Evolutionary conservation across 2,797 vertebrate genomes (phyloP).

Genomic region (Hybognathus amarus): DNA sequence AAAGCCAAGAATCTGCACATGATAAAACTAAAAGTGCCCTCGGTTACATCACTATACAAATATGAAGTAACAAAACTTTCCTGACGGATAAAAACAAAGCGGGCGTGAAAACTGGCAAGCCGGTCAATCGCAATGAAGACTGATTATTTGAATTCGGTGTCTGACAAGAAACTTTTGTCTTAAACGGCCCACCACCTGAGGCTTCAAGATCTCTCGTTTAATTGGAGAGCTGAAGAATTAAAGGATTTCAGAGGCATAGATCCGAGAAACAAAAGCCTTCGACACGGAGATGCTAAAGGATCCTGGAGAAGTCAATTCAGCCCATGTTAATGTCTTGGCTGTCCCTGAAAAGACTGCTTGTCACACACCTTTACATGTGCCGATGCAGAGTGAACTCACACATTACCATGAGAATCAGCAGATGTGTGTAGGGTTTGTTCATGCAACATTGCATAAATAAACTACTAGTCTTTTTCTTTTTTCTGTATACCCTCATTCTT

Average conservation of each 20-base stretch:
- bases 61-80: not conserved
- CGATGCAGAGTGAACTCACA: not conserved
- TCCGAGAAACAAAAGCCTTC: not conserved
- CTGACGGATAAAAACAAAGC: not conserved
- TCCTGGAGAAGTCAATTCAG: constrained; percentile 11
- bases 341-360: not conserved
- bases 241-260: constrained; percentile 24
- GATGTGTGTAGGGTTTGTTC: not conserved
- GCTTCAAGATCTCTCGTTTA: constrained; percentile 21
- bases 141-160: not conserved
- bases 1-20: not conserved
- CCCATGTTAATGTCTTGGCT: not conserved
- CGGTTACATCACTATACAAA: not conserved
- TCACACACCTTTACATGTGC: constrained; percentile 23
- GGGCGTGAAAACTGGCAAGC: not conserved
- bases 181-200: not conserved
- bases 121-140: not conserved
- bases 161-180: not conserved
- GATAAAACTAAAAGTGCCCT: not conserved
- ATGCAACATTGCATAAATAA: not conserved
- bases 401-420: not conserved
- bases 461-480: not conserved
- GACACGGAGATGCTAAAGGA: constrained; percentile 30
- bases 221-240: constrained; percentile 33
- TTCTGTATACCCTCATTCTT: not conserved